phyloP scores from a whole-genome alignment of 1,140 invertebrate species.

The Drepana arcuata region DNA sequence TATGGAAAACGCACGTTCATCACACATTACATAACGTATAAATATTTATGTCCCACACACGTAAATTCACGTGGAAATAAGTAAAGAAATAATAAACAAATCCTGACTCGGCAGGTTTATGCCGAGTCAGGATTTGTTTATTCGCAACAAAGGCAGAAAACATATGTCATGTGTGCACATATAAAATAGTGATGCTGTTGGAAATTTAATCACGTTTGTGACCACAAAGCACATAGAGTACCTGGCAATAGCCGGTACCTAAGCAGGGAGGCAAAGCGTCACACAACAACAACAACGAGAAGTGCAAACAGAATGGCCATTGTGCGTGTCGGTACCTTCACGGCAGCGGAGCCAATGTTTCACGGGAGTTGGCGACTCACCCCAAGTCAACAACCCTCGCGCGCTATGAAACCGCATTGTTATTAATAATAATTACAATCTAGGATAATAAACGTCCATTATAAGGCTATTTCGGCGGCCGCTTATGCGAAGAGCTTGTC shows the following conservation, averaged over 20 bases:
- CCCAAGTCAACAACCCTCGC: slow-evolving; percentile 36
- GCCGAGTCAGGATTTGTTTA: slow-evolving; percentile 8
- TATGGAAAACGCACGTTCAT: too few species aligned
- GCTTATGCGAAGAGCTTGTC: slow-evolving; percentile 1
- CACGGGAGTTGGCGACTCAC: slow-evolving; percentile 34
- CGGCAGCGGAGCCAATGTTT: slow-evolving; percentile 25
- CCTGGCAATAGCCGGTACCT: slow-evolving; percentile 23
- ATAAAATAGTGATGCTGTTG: slow-evolving; percentile 37
- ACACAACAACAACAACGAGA: slow-evolving; percentile 24
- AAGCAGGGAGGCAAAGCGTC: slow-evolving; percentile 10
- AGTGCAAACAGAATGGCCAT: slow-evolving; percentile 40
- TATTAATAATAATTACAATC: slow-evolving; percentile 19
- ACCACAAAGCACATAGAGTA: slow-evolving; percentile 33
- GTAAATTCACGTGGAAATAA: too few species aligned
- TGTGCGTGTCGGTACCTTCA: slow-evolving; percentile 39
- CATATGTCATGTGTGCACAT: slow-evolving; percentile 4
- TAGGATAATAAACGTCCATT: background rate
- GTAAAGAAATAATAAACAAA: too few species aligned
- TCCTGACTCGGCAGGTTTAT: too few species aligned
- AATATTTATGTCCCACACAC: too few species aligned
- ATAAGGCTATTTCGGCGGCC: background rate
- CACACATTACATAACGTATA: too few species aligned
- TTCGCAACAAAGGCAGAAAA: slow-evolving; percentile 5
- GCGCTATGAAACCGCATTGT: slow-evolving; percentile 25
- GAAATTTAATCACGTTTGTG: slow-evolving; percentile 45